phyloP scores from a whole-genome alignment of 2,888 invertebrate genomes.

The Drosophila seclusa region DNA sequence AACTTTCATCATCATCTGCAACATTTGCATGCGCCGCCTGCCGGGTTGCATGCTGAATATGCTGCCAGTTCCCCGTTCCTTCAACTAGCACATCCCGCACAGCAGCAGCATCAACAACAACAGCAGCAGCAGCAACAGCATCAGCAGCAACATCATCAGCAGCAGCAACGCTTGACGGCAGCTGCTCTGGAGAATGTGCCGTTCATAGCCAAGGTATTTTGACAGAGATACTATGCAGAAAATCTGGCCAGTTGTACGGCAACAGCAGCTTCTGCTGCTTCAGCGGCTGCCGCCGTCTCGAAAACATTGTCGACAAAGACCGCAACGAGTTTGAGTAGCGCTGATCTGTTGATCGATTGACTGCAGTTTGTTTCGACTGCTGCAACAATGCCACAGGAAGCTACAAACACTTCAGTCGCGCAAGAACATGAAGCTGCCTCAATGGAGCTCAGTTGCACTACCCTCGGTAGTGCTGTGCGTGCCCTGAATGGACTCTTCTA shows the following conservation, averaged over 20 bases:
- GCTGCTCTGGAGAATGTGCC: conserved; percentile 83
- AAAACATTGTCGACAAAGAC: conserved; percentile 20
- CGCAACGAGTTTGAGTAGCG: conserved; percentile 21
- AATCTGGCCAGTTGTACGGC: conserved; percentile 71
- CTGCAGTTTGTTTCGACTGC: conserved; percentile 81
- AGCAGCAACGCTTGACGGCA: conserved; percentile 73
- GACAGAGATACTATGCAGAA: conserved; percentile 85
- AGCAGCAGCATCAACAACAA: conserved; percentile 37
- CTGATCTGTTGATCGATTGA: conserved; percentile 83
- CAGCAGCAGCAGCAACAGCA: conserved; percentile 52
- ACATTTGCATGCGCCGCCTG: conserved; percentile 63
- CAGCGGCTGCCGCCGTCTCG: conserved; percentile 12
- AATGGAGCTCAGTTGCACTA: conserved; percentile 65
- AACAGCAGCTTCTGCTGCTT: conserved; percentile 11
- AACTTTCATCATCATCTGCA: conserved; percentile 65
- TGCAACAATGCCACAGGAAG: conserved; percentile 16
- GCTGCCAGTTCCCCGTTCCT: conserved; percentile 80
- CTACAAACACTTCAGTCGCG: background rate
- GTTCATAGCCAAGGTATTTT: conserved; percentile 85
- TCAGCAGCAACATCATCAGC: conserved; percentile 60
- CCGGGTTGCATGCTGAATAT: conserved; percentile 74
- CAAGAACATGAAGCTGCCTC: conserved; percentile 28
- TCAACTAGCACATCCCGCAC: conserved; percentile 69
- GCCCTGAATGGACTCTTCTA: conserved; percentile 77
- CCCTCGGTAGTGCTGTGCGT: conserved; percentile 78